Conservation (phyloP, 2,113 vertebrate species). For the Lagenorhynchus albirostris region DNA sequence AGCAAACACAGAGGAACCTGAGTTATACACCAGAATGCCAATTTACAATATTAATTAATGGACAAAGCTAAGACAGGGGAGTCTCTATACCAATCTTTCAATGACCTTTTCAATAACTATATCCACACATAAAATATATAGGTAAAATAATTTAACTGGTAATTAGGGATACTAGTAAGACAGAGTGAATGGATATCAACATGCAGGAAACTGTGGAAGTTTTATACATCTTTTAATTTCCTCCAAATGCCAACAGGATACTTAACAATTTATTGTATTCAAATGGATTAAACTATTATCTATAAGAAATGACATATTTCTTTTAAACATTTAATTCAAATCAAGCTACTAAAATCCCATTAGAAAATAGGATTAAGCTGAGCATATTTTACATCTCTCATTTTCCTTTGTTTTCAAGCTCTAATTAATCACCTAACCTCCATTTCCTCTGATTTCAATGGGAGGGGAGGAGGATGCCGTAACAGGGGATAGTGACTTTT, state of each 20-base stretch:
- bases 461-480: no score
- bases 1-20: not conserved
- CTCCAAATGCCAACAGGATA: not conserved
- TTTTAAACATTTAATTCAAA: conserved; percentile 23
- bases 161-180: not conserved
- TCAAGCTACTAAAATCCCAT: not conserved
- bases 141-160: not conserved
- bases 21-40: not conserved
- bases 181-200: not conserved
- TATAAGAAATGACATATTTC: not conserved
- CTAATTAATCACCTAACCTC: not conserved
- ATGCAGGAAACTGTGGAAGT: not conserved
- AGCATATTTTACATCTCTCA: not conserved
- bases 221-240: not conserved
- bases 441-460: not conserved
- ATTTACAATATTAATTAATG: not conserved
- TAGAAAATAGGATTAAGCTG: not conserved
- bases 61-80: not conserved
- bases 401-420: not conserved
- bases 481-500: not conserved
- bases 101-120: not conserved
- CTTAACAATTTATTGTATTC: not conserved
- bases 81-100: not conserved
- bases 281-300: not conserved
- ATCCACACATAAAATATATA: not conserved